Conservation (phyloP, 2,888 invertebrate genomes). For the Hetaerina titia region DNA sequence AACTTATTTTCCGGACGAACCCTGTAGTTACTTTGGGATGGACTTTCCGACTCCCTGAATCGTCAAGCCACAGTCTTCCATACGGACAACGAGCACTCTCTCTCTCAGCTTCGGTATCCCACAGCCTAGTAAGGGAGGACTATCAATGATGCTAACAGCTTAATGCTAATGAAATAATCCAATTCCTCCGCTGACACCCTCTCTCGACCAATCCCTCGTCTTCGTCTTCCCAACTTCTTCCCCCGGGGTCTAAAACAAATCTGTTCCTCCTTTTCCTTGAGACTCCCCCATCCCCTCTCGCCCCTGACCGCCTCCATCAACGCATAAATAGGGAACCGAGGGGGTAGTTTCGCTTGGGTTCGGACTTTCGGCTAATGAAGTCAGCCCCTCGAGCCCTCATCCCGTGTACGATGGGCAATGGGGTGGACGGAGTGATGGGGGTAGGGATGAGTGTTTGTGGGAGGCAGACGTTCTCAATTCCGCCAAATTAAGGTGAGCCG, state of each 20-base stretch:
- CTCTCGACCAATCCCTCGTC: not conserved
- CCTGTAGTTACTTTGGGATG: not conserved
- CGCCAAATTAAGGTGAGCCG: not conserved
- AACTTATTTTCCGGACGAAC: no score
- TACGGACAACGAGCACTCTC: not conserved
- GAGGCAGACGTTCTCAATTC: not conserved
- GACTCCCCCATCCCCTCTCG: not conserved
- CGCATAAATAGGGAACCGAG: not conserved
- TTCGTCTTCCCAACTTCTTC: not conserved
- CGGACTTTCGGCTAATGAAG: not conserved
- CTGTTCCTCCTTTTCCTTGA: not conserved
- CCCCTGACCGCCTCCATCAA: not conserved
- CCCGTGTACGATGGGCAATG: not conserved
- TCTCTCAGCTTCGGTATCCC: not conserved
- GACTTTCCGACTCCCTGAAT: not conserved
- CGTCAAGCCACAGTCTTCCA: not conserved
- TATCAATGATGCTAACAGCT: not conserved
- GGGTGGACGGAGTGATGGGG: not conserved
- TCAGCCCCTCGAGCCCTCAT: not conserved
- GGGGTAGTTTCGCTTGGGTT: not conserved
- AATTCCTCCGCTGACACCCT: not conserved
- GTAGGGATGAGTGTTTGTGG: not conserved
- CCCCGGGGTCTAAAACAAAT: not conserved
- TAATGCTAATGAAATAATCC: not conserved
- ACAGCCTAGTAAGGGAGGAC: not conserved